phyloP scores from a whole-genome alignment of 1,140 invertebrate species.

The Patella vulgata region DNA sequence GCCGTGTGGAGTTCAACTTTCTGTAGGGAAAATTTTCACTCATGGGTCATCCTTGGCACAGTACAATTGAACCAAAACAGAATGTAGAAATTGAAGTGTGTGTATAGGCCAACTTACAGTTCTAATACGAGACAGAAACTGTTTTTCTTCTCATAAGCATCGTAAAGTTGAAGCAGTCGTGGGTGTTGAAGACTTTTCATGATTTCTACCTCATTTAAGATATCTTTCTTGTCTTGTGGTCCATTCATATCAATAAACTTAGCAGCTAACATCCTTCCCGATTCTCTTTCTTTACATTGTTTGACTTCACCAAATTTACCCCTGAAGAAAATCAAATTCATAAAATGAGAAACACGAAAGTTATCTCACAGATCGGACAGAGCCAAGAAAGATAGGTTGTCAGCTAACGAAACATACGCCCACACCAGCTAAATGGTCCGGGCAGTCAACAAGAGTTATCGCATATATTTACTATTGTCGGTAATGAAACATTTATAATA shows the following conservation, averaged over 20 bases:
- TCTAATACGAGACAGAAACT: conserved; percentile 95
- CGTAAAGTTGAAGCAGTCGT: conserved; percentile 93
- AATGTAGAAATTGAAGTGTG: too few relatives aligned
- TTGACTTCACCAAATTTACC: conserved; percentile 99
- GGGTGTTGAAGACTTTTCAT: conserved; percentile 95
- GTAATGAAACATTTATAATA: too few relatives aligned
- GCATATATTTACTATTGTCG: too few relatives aligned
- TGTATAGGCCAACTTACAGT: conserved; percentile 91
- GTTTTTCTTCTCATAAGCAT: conserved; percentile 91
- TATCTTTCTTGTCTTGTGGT: conserved; percentile 86
- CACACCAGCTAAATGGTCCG: too few relatives aligned
- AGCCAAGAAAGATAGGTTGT: not conserved
- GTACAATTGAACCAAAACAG: too few relatives aligned
- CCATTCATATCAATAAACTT: conserved; percentile 90
- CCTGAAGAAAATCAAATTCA: conserved; percentile 70
- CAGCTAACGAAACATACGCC: too few relatives aligned
- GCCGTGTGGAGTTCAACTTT: too few relatives aligned
- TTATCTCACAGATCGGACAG: not conserved
- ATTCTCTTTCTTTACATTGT: conserved; percentile 85
- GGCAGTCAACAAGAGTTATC: too few relatives aligned
- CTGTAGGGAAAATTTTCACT: too few relatives aligned
- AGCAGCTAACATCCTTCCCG: conserved; percentile 84
- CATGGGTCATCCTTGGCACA: too few relatives aligned
- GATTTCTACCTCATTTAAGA: conserved; percentile 95
- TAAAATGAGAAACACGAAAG: not conserved